These are phyloP conservation scores for Sympetrum striolatum DNA, from an alignment of 2,888 invertebrate genomes.

Conservation along the genomic window DNA sequence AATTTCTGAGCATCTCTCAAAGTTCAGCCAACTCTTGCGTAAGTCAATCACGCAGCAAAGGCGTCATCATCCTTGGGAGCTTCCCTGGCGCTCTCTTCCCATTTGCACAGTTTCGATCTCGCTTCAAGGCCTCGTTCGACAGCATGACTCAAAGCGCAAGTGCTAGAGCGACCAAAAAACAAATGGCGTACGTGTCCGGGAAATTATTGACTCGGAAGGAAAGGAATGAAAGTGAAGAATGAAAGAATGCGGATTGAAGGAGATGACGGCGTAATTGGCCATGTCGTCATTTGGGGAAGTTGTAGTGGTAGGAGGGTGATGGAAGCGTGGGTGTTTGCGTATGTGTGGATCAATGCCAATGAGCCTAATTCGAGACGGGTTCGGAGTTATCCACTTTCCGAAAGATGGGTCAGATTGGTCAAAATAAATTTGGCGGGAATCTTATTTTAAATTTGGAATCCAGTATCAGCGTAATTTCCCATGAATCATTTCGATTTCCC, in stretches of 20 bases:
- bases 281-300: neutral
- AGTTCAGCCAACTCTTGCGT: neutral
- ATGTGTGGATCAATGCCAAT: neutral
- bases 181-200: neutral
- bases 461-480: neutral
- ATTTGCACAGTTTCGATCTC: neutral
- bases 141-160: neutral
- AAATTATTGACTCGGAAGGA: too few species aligned
- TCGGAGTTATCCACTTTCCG: neutral
- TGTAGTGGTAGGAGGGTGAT: neutral
- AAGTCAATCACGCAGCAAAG: neutral
- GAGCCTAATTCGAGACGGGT: neutral
- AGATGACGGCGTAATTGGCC: neutral
- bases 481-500: neutral
- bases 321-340: neutral
- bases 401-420: neutral
- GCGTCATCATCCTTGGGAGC: neutral
- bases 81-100: neutral
- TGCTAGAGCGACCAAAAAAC: too few species aligned
- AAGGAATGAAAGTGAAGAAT: neutral
- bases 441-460: neutral
- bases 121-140: neutral
- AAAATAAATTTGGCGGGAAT: neutral
- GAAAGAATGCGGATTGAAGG: neutral
- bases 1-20: neutral